phyloP scores from a whole-genome alignment of 2,888 invertebrate genomes.

The Drosophila tanythrix region DNA sequence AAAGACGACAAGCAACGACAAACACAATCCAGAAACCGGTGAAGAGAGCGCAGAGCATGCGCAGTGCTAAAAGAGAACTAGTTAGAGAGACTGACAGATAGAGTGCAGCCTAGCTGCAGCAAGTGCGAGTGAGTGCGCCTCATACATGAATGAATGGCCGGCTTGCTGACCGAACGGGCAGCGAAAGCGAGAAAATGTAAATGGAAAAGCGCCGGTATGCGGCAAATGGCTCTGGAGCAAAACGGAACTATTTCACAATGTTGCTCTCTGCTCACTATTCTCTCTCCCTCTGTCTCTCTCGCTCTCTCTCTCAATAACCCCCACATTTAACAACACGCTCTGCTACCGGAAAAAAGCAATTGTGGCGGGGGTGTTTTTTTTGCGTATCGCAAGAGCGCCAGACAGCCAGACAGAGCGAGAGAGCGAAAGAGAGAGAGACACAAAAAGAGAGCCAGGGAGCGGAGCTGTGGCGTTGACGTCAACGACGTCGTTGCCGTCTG shows the following conservation, averaged over 20 bases:
- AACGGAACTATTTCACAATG: constrained; percentile 50
- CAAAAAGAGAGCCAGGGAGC: constrained; percentile 38
- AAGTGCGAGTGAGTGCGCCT: constrained; percentile 40
- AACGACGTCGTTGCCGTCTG: constrained; percentile 47
- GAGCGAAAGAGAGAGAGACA: constrained; percentile 13
- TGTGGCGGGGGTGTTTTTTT: constrained; percentile 65
- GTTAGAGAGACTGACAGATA: constrained; percentile 24
- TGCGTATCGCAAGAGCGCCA: constrained; percentile 28
- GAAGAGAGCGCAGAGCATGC: constrained; percentile 45
- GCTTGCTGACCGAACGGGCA: constrained; percentile 29
- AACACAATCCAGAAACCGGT: constrained; percentile 59
- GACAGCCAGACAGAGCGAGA: constrained; percentile 18
- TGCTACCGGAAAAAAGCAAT: constrained; percentile 55
- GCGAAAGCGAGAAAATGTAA: constrained; percentile 41
- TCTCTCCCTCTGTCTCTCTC: constrained; percentile 3
- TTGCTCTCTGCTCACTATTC: constrained; percentile 10
- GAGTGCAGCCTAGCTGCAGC: not conserved
- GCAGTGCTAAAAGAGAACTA: constrained; percentile 22
- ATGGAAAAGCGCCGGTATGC: constrained; percentile 70
- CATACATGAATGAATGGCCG: constrained; percentile 60
- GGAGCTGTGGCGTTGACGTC: constrained; percentile 56
- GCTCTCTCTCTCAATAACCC: constrained; percentile 25
- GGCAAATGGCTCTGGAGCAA: constrained; percentile 46
- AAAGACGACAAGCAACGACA: constrained; percentile 46
- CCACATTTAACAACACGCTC: constrained; percentile 29